Conservation (phyloP, 1,140 invertebrate genomes). For the Apis florea region DNA sequence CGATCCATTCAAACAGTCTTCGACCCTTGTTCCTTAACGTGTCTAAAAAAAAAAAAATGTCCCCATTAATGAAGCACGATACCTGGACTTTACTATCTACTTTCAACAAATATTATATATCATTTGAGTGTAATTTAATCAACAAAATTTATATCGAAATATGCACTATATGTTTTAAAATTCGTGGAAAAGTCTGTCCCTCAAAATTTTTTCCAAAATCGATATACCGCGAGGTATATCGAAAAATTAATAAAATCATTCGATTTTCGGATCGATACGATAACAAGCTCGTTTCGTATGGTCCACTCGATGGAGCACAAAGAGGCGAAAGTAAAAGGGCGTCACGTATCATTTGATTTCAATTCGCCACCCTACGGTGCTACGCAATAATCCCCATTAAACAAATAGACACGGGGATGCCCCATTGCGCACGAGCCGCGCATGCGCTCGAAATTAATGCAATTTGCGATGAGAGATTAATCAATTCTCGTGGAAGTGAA, state of each 20-base stretch:
- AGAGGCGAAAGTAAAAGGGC: slow-evolving; percentile 55
- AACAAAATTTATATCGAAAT: neutral
- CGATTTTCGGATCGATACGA: neutral
- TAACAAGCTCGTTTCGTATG: slow-evolving; percentile 31
- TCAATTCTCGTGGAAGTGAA: neutral
- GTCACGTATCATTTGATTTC: slow-evolving; percentile 74
- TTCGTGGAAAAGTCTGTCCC: too few species aligned
- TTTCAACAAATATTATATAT: too few species aligned
- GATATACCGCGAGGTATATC: too few species aligned
- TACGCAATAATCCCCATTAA: slow-evolving; percentile 75
- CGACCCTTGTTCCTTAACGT: neutral
- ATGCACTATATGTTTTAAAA: neutral
- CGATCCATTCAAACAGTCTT: neutral
- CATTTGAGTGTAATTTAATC: too few species aligned
- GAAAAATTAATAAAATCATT: slow-evolving; percentile 6
- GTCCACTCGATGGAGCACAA: slow-evolving; percentile 6
- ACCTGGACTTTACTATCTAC: too few species aligned
- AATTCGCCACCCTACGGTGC: slow-evolving; percentile 61
- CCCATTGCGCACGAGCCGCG: neutral
- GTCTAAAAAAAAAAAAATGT: neutral
- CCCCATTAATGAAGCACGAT: too few species aligned
- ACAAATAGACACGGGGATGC: slow-evolving; percentile 68
- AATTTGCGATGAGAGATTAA: slow-evolving; percentile 4
- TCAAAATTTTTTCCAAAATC: too few species aligned
- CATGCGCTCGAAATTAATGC: neutral